These are phyloP conservation scores for Ochotona princeps DNA, from an alignment of 2,113 vertebrate species.

Conservation along the genomic window DNA sequence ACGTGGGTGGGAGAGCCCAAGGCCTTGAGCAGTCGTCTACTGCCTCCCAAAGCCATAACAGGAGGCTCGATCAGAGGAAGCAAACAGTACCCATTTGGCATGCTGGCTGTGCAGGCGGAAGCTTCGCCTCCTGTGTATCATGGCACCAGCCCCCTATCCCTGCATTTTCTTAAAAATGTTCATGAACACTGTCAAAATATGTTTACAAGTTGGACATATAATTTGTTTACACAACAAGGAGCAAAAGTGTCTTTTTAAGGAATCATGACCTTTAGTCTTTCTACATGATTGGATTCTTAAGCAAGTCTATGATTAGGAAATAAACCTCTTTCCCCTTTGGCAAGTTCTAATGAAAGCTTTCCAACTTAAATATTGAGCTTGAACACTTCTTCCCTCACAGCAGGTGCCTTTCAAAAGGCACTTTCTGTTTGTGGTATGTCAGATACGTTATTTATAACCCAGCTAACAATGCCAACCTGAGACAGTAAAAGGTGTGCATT, in stretches of 20 bases:
- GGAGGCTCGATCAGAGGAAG: too few species aligned
- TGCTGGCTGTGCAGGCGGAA: too few species aligned
- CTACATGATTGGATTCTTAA: constrained; percentile 58
- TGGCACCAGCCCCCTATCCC: too few species aligned
- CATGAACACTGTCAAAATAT: constrained; percentile 21
- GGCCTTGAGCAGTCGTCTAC: too few species aligned
- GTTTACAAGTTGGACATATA: constrained; percentile 9
- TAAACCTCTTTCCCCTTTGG: constrained; percentile 74
- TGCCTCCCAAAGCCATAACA: too few species aligned
- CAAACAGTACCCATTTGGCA: too few species aligned
- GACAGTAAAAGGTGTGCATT: constrained; percentile 84
- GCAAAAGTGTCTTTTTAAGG: constrained; percentile 62
- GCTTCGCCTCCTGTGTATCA: too few species aligned
- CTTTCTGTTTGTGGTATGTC: constrained; percentile 78
- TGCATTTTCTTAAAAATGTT: background rate
- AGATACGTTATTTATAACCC: constrained; percentile 85
- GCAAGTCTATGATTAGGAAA: constrained; percentile 74
- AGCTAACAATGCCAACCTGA: constrained; percentile 84
- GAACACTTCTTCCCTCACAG: constrained; percentile 81
- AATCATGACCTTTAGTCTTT: constrained; percentile 1
- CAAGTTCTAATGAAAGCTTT: constrained; percentile 79
- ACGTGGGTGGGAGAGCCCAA: too few species aligned
- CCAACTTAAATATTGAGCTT: constrained; percentile 79
- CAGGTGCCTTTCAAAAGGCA: constrained; percentile 81
- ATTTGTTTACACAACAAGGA: constrained; percentile 49